Evolutionary conservation across 2,113 vertebrate genomes (phyloP), one percentile per base, ranked within the genome.

Genomic region (Megaceryle torquata): DNA sequence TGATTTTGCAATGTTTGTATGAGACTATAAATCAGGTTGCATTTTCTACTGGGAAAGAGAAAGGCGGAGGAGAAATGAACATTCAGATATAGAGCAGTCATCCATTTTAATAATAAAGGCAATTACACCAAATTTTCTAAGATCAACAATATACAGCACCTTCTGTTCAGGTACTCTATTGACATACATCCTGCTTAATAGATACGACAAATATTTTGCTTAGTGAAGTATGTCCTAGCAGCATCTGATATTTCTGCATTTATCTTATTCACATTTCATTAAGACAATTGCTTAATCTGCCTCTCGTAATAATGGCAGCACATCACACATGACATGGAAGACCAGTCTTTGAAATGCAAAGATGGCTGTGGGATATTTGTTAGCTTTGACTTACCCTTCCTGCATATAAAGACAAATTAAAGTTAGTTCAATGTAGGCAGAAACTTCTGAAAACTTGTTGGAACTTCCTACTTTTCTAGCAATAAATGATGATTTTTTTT

Each of bases 41-140:
- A 75, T 82, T 86, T 78, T 70, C 51, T 67, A n/a, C 21, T 20
- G 16, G 31, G 46, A 89, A 60, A 21, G 57, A 91, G 46, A 63
- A 74, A 91, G 16, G 83, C n/a, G 83, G 60, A 94, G 48, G 24
- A 83, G 61, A 92, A 94, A 28, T 5, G 43, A 94, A 56, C 56
- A 82, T 44, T 89, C 84, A 86, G 59, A 89, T 82, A 61, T 5
- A 89, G 60, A 89, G 57, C 3, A 78, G 81, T 15, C 56, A 92
- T 87, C 77, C 37, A 75, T 94, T 95, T 89, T 89, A 84, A 87
- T 96, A 91, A 84, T 50, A 89, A 87, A 96, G 81, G 56, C 56
- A 78, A 95, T 91, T 89, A 91, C 35, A 86, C 13, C 74, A 84
- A 20, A 71, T 95, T 93, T 82, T 46, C 61, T 43, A 51, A 68